Evolutionary conservation across 1,140 invertebrate genomes (phyloP).

Genomic region (Plectrocnemia conspersa): DNA sequence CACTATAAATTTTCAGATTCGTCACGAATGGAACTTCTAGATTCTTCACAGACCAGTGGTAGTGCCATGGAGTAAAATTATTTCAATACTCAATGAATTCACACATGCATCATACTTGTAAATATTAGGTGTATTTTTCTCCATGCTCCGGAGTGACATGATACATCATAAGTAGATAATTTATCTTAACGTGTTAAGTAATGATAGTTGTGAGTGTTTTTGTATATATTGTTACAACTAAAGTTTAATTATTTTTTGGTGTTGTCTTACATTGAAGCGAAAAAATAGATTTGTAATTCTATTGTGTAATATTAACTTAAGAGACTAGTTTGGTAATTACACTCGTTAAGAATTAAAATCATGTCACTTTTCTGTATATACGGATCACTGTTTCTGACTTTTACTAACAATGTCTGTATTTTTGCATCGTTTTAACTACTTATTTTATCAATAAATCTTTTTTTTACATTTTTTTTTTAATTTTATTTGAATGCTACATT

Average conservation of each 20-base stretch:
- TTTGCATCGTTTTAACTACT: slow-evolving; percentile 53
- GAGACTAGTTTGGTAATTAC: slow-evolving; percentile 19
- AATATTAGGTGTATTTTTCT: slow-evolving; percentile 27
- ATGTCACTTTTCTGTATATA: slow-evolving; percentile 26
- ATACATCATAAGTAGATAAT: slow-evolving; percentile 27
- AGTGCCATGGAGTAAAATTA: slow-evolving; percentile 35
- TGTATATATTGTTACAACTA: slow-evolving; percentile 32
- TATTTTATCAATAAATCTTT: slow-evolving; percentile 50
- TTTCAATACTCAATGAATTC: slow-evolving; percentile 29
- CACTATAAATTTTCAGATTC: too few species aligned
- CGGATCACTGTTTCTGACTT: slow-evolving; percentile 20
- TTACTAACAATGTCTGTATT: slow-evolving; percentile 45
- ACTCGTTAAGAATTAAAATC: slow-evolving; percentile 29
- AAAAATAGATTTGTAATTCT: slow-evolving; percentile 22
- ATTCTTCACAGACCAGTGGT: slow-evolving; percentile 22
- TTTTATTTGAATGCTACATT: neutral
- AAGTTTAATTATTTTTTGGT: slow-evolving; percentile 29
- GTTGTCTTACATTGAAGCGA: slow-evolving; percentile 20
- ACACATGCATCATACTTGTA: slow-evolving; percentile 26
- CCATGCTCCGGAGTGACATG: slow-evolving; percentile 10
- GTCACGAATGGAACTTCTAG: slow-evolving; percentile 23
- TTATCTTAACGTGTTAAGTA: slow-evolving; percentile 21
- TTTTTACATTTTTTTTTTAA: slow-evolving; percentile 15
- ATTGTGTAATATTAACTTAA: slow-evolving; percentile 9
- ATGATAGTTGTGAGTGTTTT: slow-evolving; percentile 30